Evolutionary conservation across 2,113 vertebrate genomes (phyloP).

Genomic region (Vombatus ursinus): DNA sequence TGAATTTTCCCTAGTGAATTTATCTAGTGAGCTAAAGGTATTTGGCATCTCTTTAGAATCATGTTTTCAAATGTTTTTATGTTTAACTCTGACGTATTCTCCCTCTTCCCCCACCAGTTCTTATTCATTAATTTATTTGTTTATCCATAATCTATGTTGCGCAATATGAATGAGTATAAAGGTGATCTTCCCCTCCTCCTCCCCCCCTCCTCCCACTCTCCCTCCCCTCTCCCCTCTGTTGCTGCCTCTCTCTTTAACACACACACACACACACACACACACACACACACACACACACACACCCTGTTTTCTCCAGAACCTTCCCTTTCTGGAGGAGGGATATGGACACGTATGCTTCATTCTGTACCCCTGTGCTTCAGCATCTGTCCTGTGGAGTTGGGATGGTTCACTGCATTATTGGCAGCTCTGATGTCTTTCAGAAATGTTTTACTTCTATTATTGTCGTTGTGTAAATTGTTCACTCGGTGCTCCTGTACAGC

Average conservation of each 20-base stretch:
- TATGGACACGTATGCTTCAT: neutral
- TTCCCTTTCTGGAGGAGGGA: neutral
- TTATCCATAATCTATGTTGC: no score
- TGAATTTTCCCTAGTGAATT: no score
- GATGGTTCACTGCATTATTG: neutral
- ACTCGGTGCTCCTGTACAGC: neutral
- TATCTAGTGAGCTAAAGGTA: no score
- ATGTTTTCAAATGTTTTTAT: no score
- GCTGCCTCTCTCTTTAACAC: no score
- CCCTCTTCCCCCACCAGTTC: no score
- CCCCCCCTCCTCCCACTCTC: neutral
- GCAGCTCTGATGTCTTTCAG: neutral
- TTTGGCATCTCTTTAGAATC: no score
- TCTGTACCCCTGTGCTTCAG: neutral
- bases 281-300: neutral
- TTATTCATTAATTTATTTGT: no score
- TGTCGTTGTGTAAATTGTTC: neutral
- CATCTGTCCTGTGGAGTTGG: neutral
- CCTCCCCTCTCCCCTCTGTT: neutral
- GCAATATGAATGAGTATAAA: no score
- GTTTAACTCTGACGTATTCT: no score
- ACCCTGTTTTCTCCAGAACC: rapidly evolving
- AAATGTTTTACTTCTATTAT: neutral
- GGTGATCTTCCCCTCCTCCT: neutral
- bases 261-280: no score